Evolutionary conservation across 2,797 vertebrate genomes (phyloP).

Genomic region (Thamnophis elegans): DNA sequence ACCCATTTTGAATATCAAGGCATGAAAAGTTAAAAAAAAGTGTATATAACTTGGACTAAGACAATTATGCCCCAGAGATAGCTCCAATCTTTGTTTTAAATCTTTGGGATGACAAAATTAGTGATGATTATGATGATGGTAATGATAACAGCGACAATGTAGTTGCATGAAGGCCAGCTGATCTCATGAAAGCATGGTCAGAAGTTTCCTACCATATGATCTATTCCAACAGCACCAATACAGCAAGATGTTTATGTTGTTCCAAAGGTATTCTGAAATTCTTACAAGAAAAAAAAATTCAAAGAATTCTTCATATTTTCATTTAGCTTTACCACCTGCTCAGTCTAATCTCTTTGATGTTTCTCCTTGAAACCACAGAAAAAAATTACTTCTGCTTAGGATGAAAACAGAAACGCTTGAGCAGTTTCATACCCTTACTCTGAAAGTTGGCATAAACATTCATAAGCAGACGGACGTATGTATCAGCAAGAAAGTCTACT

Average conservation of each 20-base stretch:
- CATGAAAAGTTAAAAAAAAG: background rate
- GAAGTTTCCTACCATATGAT: slow-evolving; percentile 3
- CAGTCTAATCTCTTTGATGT: background rate
- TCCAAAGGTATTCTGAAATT: background rate
- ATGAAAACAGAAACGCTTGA: slow-evolving; percentile 1
- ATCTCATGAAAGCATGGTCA: background rate
- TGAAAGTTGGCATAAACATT: background rate
- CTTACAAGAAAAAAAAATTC: background rate
- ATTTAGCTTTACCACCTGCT: background rate
- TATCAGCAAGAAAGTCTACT: background rate
- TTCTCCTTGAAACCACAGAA: slow-evolving; percentile 23
- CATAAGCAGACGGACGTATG: background rate
- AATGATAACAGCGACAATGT: background rate
- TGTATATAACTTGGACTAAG: background rate
- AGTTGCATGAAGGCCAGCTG: background rate
- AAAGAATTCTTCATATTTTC: background rate
- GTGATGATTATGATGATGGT: background rate
- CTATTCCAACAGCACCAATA: background rate
- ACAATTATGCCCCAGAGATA: background rate
- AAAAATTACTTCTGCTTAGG: slow-evolving; percentile 21
- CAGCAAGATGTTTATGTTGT: background rate
- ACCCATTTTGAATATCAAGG: background rate
- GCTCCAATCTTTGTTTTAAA: background rate
- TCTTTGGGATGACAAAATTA: background rate
- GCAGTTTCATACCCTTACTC: background rate